These are phyloP conservation scores for Alaudala cheleensis DNA, from an alignment of 2,113 vertebrate genomes.

Conservation along the genomic window DNA sequence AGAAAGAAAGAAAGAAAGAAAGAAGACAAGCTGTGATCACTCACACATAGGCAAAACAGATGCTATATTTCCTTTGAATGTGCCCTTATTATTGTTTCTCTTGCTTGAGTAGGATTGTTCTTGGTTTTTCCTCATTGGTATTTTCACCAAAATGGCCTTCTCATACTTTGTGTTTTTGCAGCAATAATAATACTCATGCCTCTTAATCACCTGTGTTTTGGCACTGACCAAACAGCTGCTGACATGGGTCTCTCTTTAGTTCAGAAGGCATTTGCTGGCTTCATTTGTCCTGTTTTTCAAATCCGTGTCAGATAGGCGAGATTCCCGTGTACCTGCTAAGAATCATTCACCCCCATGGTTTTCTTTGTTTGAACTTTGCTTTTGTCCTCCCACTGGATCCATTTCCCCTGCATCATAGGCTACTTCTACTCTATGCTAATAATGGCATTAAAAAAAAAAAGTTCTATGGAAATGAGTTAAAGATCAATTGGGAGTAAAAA, in stretches of 20 bases:
- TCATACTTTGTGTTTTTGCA: not conserved
- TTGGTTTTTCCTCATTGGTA: not conserved
- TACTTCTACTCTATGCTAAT: not conserved
- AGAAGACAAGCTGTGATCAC: not conserved
- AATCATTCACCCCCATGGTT: not conserved
- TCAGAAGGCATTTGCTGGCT: slow-evolving; percentile 21
- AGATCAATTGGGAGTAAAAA: not conserved
- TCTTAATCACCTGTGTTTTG: not conserved
- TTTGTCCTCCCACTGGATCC: not conserved
- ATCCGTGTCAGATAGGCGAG: not conserved
- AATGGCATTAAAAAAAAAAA: not conserved
- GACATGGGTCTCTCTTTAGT: not conserved
- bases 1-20: too few species aligned
- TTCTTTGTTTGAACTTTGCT: not conserved
- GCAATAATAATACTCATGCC: not conserved
- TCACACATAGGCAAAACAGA: not conserved
- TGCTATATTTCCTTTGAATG: not conserved
- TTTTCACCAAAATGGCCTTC: not conserved
- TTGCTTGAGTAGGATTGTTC: not conserved
- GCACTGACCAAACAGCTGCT: not conserved
- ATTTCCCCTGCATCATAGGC: not conserved
- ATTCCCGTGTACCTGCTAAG: not conserved
- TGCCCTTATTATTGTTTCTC: not conserved
- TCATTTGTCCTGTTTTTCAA: slow-evolving; percentile 32
- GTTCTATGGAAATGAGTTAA: not conserved